Evolutionary conservation across 1,140 invertebrate genomes (phyloP), one percentile per base, ranked within the genome.

Genomic region (Pseudomyrmex gracilis): DNA sequence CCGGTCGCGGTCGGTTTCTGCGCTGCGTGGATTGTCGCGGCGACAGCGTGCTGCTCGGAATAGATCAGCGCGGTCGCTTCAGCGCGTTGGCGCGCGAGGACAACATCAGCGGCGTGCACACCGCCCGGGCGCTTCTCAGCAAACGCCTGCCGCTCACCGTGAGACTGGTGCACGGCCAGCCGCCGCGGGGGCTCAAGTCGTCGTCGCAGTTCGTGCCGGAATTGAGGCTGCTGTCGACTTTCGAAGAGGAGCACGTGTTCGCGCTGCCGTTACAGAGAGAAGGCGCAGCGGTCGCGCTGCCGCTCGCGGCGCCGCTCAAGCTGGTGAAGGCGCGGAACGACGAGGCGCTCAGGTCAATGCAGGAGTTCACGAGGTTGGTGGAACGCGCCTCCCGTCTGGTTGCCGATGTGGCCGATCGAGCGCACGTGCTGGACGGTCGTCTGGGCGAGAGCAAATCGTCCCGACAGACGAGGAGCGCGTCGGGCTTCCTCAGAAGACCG

Each of bases 91-190:
- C 98, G 47, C 96, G 97, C 90, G 97, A 98, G 93, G 97, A 98
- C 88, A 98, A 98, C 93, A 98, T 99, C 84, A 97, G 97, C 91
- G 98, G 98, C 7, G 98, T 98, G 13, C 98, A 98, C 93, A 97
- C 97, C 64, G 97, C 97, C 8, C 96, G 97, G 89, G 98, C 98
- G 90, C 95, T 99, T 68, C 94, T 99, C 51, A 96, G 96, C 84
- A 98, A 98, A 92, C 95, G 98, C 78, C 95, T 99, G 93, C 98
- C 98, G 2, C 94, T 99, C 66, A 98, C 98, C 71, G 98, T 99
- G 1, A 94, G 98, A 91, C 95, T 99, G 85, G 98, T 99, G 1
- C 97, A 98, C 90, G 98, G 98, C 20, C 97, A 96, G 85, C 96
- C 97, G 49, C 98, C 97, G 13, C 95, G 96, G 90, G 97, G 97